phyloP scores from a whole-genome alignment of 2,113 vertebrate species.

The Tautogolabrus adspersus region DNA sequence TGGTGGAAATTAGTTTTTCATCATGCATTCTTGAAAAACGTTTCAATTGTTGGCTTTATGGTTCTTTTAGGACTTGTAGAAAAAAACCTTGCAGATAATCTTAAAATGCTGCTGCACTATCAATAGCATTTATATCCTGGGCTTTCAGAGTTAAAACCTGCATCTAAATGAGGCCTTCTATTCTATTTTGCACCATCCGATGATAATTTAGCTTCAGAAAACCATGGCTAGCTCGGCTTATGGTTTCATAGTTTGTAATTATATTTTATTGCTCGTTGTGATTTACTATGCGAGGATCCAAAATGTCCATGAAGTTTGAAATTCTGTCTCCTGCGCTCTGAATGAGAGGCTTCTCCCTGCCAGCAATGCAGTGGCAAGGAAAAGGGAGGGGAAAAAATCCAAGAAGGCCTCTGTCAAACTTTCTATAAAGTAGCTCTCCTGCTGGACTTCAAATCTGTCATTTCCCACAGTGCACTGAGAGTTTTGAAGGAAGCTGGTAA shows the following conservation, averaged over 20 bases:
- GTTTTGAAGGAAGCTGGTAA: conserved; percentile 88
- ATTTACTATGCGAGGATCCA: conserved; percentile 69
- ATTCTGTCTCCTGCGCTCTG: conserved; percentile 65
- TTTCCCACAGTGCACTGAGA: conserved; percentile 82
- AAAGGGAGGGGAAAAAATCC: conserved; percentile 56
- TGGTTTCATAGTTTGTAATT: conserved; percentile 77
- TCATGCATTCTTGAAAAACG: not conserved
- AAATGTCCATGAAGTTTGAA: conserved; percentile 63
- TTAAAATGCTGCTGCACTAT: conserved; percentile 7
- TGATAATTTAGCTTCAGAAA: conserved; percentile 72
- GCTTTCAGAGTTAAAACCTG: conserved; percentile 52
- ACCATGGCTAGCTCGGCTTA: conserved; percentile 67
- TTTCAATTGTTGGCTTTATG: not conserved
- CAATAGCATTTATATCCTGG: conserved; percentile 44
- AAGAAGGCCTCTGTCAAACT: conserved; percentile 79
- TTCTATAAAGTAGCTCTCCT: conserved; percentile 76
- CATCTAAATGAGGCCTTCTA: conserved; percentile 61
- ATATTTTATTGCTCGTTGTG: conserved; percentile 75
- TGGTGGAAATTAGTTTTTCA: conserved; percentile 16
- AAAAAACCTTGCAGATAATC: conserved; percentile 24
- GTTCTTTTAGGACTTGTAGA: conserved; percentile 9
- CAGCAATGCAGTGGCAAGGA: conserved; percentile 71
- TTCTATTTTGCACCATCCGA: conserved; percentile 66
- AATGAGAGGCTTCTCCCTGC: conserved; percentile 68
- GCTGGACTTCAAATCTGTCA: conserved; percentile 85